These are phyloP conservation scores for Vidua macroura DNA, from an alignment of 2,113 vertebrate species.

Conservation along the genomic window DNA sequence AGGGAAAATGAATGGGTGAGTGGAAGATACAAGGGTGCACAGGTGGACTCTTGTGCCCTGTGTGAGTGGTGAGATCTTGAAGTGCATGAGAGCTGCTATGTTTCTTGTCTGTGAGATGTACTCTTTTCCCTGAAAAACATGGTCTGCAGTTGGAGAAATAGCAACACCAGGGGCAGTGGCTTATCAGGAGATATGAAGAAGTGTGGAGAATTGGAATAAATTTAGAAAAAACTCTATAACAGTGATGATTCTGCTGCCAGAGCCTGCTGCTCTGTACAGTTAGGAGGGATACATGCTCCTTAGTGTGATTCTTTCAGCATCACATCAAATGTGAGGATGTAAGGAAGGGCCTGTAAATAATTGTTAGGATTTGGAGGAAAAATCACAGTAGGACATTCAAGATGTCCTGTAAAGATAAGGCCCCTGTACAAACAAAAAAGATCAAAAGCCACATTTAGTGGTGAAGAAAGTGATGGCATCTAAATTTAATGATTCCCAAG, in stretches of 20 bases:
- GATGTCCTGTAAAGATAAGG: background rate
- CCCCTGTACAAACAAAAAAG: background rate
- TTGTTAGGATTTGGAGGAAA: background rate
- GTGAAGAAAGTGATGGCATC: background rate
- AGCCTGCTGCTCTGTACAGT: background rate
- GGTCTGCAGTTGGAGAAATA: background rate
- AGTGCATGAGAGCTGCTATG: background rate
- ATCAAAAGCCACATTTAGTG: background rate
- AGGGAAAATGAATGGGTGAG: background rate
- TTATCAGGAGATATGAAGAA: background rate
- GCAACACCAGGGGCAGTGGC: background rate
- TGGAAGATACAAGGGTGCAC: background rate
- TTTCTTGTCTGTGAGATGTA: background rate
- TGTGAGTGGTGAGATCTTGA: background rate
- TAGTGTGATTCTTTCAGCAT: background rate
- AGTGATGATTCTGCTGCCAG: background rate
- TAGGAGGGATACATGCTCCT: background rate
- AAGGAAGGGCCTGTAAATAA: background rate
- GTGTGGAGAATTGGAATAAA: background rate
- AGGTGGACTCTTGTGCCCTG: background rate
- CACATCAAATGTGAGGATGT: background rate
- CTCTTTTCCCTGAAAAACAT: background rate
- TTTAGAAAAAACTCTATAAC: background rate
- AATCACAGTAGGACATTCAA: background rate
- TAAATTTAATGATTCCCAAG: background rate